Percentiles rank a stretch among this genome's conserved stretches.
Conservation (phyloP, 2,797 vertebrate species). For the Cyprinodon diabolis region DNA sequence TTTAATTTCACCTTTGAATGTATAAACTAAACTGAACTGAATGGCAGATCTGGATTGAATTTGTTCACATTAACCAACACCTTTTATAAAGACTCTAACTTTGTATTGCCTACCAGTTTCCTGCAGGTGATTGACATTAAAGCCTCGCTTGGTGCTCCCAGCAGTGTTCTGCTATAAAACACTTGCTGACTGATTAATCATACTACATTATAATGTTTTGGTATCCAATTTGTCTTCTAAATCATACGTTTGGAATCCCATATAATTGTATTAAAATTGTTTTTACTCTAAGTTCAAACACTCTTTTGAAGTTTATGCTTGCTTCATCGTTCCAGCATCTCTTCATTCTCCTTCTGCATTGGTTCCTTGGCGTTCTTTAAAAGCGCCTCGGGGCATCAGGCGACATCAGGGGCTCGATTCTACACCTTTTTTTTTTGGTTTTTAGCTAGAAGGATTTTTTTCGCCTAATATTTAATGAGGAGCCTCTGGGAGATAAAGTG, state of each 20-base stretch:
- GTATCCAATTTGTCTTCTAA: not conserved
- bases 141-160: no score
- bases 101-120: not conserved
- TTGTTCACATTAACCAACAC: not conserved
- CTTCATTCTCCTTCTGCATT: not conserved
- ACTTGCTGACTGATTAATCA: no score
- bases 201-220: not conserved
- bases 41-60: not conserved
- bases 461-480: slow-evolving; percentile 48
- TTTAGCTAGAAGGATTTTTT: slow-evolving; percentile 40
- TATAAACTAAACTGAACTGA: not conserved
- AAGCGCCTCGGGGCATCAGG: not conserved
- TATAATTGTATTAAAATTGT: not conserved
- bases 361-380: slow-evolving; percentile 17
- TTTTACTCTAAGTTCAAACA: not conserved
- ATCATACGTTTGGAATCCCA: not conserved
- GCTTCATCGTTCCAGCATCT: not conserved
- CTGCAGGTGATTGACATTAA: no score
- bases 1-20: no score
- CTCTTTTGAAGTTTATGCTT: not conserved
- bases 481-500: slow-evolving; percentile 34
- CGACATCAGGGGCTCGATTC: slow-evolving; percentile 12
- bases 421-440: not conserved
- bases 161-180: not conserved
- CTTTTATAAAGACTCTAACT: not conserved